These are phyloP conservation scores for Conus canariensis DNA, from an alignment of 2,888 invertebrate genomes.

Conservation along the genomic window DNA sequence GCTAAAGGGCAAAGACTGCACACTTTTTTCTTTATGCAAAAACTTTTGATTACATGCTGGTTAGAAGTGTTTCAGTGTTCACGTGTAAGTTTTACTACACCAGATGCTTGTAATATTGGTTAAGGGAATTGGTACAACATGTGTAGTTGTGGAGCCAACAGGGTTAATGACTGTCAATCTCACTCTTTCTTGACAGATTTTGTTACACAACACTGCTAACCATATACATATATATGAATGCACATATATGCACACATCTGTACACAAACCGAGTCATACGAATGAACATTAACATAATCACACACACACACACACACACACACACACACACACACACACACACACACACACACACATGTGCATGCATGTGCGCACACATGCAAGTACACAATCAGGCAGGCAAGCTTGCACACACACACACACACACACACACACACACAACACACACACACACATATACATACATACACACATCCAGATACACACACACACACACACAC, in stretches of 20 bases:
- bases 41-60: neutral
- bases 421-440: neutral
- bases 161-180: neutral
- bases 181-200: neutral
- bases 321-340: neutral
- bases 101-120: neutral
- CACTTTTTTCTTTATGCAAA: neutral
- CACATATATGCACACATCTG: neutral
- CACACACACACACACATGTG: neutral
- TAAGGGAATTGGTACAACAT: neutral
- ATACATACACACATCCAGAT: neutral
- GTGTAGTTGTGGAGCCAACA: neutral
- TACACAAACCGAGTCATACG: neutral
- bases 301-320: conserved; percentile 20
- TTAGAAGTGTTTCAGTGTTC: neutral
- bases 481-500: neutral
- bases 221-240: neutral
- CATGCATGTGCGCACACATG: neutral
- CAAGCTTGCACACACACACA: neutral
- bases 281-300: neutral
- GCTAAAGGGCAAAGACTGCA: neutral
- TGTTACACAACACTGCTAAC: neutral
- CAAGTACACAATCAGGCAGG: too few relatives aligned
- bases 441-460: neutral
- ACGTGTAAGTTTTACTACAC: neutral